These are phyloP conservation scores for Capreolus pygargus DNA, from an alignment of 2,113 vertebrate species.

Conservation along the genomic window DNA sequence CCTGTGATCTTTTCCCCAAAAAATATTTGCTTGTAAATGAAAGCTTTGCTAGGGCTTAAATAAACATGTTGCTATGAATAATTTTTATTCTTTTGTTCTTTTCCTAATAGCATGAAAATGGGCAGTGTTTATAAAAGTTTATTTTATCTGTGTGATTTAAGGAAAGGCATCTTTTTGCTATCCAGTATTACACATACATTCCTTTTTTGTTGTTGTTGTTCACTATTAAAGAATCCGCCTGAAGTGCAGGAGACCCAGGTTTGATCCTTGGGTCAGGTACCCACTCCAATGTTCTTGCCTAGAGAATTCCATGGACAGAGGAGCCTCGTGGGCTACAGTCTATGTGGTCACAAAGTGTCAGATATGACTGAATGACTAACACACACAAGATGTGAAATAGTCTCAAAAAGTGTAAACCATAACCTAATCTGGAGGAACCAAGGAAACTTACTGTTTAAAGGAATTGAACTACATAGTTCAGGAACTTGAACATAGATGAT, in stretches of 20 bases:
- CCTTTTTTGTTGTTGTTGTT: not conserved
- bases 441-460: not conserved
- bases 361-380: not conserved
- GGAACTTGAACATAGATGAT: not conserved
- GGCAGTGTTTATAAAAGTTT: not conserved
- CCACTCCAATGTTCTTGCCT: not conserved
- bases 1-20: constrained; percentile 73
- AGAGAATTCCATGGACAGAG: not conserved
- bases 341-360: not conserved
- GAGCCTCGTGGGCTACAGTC: not conserved
- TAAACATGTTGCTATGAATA: constrained; percentile 80
- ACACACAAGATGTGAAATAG: not conserved
- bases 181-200: not conserved
- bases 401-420: not conserved
- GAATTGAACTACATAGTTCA: not conserved
- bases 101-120: constrained; percentile 23
- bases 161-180: not conserved
- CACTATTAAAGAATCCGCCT: not conserved
- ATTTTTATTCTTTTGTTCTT: constrained; percentile 31
- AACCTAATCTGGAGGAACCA: not conserved
- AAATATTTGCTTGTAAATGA: constrained; percentile 83
- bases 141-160: not conserved
- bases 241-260: not conserved
- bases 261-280: not conserved
- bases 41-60: constrained; percentile 79